phyloP scores from a whole-genome alignment of 1,140 invertebrate genomes.

The Tetranychus urticae region DNA sequence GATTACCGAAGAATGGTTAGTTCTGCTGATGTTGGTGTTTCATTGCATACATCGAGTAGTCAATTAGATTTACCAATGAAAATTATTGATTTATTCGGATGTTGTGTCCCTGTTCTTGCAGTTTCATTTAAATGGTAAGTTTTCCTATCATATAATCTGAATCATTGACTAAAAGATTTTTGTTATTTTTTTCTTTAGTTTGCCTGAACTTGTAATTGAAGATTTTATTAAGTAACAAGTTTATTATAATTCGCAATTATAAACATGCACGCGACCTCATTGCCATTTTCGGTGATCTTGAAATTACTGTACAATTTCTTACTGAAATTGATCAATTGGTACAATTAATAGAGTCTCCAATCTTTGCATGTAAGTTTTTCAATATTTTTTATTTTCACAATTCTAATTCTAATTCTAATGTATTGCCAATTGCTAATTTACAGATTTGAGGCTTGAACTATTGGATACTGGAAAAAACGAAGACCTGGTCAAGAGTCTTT shows the following conservation, averaged over 20 bases:
- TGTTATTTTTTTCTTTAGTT: slow-evolving; percentile 31
- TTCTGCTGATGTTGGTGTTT: slow-evolving; percentile 79
- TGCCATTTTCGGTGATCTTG: slow-evolving; percentile 66
- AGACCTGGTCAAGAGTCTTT: slow-evolving; percentile 63
- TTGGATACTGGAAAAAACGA: slow-evolving; percentile 48
- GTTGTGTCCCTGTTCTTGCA: slow-evolving; percentile 48
- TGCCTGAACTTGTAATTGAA: slow-evolving; percentile 58
- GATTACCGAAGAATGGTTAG: slow-evolving; percentile 67
- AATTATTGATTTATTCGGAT: slow-evolving; percentile 98
- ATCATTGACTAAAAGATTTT: background rate
- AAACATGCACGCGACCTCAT: slow-evolving; percentile 69
- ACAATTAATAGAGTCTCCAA: slow-evolving; percentile 91
- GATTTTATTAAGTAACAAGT: slow-evolving; percentile 27
- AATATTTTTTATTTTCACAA: slow-evolving; percentile 11
- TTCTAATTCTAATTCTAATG: slow-evolving; percentile 11
- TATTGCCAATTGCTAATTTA: slow-evolving; percentile 9
- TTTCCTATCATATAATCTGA: background rate
- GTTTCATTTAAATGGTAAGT: slow-evolving; percentile 23
- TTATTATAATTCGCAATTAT: slow-evolving; percentile 65
- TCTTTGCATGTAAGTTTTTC: slow-evolving; percentile 74
- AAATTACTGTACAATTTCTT: slow-evolving; percentile 85
- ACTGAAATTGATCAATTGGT: slow-evolving; percentile 91
- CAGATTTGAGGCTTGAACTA: slow-evolving; percentile 74
- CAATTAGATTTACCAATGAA: slow-evolving; percentile 98
- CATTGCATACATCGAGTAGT: slow-evolving; percentile 84